Conservation (phyloP, 2,888 invertebrate genomes). For the Tenthredo livida region DNA sequence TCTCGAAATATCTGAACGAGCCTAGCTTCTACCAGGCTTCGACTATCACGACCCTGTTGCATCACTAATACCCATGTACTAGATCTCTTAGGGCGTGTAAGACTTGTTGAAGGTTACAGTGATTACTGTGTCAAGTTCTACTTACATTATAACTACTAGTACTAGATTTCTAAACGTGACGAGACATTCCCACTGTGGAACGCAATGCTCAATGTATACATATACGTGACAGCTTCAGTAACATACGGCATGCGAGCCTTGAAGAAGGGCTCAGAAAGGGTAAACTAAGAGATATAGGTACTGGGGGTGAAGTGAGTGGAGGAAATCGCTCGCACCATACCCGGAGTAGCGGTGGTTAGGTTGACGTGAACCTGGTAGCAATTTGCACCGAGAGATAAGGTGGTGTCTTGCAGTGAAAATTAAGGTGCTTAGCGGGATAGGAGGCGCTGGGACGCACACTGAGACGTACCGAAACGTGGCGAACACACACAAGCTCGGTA, state of each 20-base stretch:
- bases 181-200: background rate
- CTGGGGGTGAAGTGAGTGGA: background rate
- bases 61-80: background rate
- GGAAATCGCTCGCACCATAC: background rate
- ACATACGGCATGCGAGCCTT: background rate
- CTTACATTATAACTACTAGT: background rate
- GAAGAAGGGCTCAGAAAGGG: background rate
- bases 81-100: background rate
- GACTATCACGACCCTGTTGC: background rate
- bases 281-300: background rate
- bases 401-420: slow-evolving; percentile 25
- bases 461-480: background rate
- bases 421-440: slow-evolving; percentile 16
- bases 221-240: background rate
- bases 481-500: background rate
- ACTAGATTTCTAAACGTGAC: background rate
- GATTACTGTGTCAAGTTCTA: background rate
- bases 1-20: background rate
- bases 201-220: background rate
- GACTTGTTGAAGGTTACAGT: background rate
- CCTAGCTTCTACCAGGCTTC: background rate
- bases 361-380: slow-evolving; percentile 17
- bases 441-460: background rate
- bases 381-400: slow-evolving; percentile 37
- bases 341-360: background rate